These are phyloP conservation scores for Andrena marginata DNA, from an alignment of 2,888 invertebrate species.

Conservation along the genomic window DNA sequence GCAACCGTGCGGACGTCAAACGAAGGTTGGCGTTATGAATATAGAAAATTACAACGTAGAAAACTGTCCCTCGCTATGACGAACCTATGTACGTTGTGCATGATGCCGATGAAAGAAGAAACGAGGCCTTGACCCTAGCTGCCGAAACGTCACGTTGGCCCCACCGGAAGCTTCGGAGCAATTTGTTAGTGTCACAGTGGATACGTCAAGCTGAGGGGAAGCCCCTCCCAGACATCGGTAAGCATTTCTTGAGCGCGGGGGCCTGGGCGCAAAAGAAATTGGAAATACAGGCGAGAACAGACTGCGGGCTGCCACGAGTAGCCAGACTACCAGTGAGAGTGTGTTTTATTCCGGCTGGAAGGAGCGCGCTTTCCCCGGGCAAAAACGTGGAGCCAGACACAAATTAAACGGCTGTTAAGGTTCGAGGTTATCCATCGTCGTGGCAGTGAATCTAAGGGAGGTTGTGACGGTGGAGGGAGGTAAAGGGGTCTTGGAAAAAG, in stretches of 20 bases:
- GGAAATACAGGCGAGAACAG: conserved; percentile 60
- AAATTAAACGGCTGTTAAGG: conserved; percentile 76
- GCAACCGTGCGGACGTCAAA: neutral
- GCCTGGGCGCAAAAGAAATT: conserved; percentile 47
- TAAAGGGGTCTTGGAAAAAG: conserved; percentile 59
- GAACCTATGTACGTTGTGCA: too few relatives aligned
- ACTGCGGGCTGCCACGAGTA: conserved; percentile 37
- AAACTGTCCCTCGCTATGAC: neutral
- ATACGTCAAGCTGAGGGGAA: conserved; percentile 38
- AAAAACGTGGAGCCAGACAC: conserved; percentile 74
- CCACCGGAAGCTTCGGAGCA: conserved; percentile 38
- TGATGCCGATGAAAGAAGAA: conserved; percentile 22
- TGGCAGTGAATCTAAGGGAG: conserved; percentile 66
- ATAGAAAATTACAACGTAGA: neutral
- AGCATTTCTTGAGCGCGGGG: conserved; percentile 25
- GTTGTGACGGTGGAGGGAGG: conserved; percentile 15
- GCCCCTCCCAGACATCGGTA: conserved; percentile 48
- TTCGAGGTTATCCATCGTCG: conserved; percentile 73
- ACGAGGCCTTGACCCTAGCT: conserved; percentile 34
- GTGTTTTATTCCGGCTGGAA: conserved; percentile 41
- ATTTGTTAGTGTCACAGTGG: conserved; percentile 65
- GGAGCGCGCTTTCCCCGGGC: conserved; percentile 48
- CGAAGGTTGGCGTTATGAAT: neutral
- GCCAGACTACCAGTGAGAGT: conserved; percentile 26
- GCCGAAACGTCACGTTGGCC: conserved; percentile 31